These are phyloP conservation scores for Villa cingulata DNA, from an alignment of 2,888 invertebrate genomes.

Conservation along the genomic window DNA sequence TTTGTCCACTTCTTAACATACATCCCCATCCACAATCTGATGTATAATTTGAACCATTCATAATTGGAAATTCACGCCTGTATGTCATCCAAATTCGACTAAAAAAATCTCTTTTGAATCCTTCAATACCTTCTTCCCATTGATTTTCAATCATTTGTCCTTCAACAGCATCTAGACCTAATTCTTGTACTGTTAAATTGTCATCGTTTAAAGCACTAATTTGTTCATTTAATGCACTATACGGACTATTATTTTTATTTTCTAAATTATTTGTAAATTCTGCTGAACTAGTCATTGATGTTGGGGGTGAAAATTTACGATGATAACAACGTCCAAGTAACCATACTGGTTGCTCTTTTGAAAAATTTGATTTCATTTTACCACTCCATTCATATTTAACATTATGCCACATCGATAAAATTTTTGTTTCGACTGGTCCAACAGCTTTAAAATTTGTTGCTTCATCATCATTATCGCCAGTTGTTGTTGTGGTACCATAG, in stretches of 20 bases:
- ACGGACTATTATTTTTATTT: constrained; percentile 10
- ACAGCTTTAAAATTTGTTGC: constrained; percentile 25
- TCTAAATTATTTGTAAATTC: constrained; percentile 20
- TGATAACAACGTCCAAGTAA: constrained; percentile 72
- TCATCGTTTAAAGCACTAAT: constrained; percentile 18
- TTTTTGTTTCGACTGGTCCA: constrained; percentile 64
- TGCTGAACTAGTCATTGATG: constrained; percentile 38
- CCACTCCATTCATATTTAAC: constrained; percentile 80
- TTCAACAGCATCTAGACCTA: constrained; percentile 36
- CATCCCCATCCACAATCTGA: constrained; percentile 95
- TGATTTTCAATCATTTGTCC: constrained; percentile 30
- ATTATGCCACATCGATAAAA: constrained; percentile 84
- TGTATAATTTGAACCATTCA: constrained; percentile 66
- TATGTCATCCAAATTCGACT: constrained; percentile 82
- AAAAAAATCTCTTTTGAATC: constrained; percentile 69
- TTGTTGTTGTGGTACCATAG: constrained; percentile 20
- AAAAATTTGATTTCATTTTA: constrained; percentile 61
- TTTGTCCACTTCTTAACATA: constrained; percentile 73
- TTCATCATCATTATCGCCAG: constrained; percentile 11
- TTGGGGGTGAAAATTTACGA: constrained; percentile 49
- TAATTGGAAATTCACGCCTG: constrained; percentile 67
- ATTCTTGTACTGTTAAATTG: constrained; percentile 36
- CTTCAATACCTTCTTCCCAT: constrained; percentile 54
- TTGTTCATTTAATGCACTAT: background rate
- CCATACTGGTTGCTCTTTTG: constrained; percentile 80